phyloP scores from a whole-genome alignment of 2,797 vertebrate species.

The Aulostomus chinensis region DNA sequence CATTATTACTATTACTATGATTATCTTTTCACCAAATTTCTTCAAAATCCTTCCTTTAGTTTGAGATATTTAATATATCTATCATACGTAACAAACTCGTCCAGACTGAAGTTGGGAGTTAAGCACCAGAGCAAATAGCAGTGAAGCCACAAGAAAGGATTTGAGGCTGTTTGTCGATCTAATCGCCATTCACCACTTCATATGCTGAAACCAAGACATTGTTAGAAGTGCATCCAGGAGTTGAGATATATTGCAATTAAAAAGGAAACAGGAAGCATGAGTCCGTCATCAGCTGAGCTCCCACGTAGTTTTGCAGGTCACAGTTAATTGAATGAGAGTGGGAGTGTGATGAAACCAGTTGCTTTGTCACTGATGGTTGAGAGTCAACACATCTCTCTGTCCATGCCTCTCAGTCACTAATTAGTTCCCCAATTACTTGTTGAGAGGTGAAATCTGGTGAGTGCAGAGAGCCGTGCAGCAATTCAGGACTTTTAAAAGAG shows the following conservation, averaged over 20 bases:
- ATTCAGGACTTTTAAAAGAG: constrained; percentile 56
- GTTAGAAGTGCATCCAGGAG: constrained; percentile 6
- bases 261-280: constrained; percentile 31
- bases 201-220: constrained; percentile 4
- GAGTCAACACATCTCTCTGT: constrained; percentile 20
- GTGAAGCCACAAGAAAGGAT: constrained; percentile 10
- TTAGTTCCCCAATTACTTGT: constrained; percentile 65
- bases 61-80: no score
- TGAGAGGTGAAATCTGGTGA: constrained; percentile 32
- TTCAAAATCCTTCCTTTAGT: no score
- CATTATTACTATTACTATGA: no score
- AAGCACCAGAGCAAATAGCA: constrained; percentile 33
- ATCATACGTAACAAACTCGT: no score
- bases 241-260: constrained; percentile 36
- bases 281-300: constrained; percentile 43
- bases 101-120: constrained; percentile 9
- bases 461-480: constrained; percentile 6
- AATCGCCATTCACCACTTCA: no score
- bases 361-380: constrained; percentile 7
- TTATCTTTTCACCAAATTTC: no score
- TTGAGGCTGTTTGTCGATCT: no score
- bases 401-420: constrained; percentile 31
- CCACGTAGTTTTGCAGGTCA: constrained; percentile 47
- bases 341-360: constrained; percentile 41
- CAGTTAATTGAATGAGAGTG: constrained; percentile 62